Evolutionary conservation across 2,888 invertebrate genomes (phyloP).

Genomic region (Lepidochitona cinerea): DNA sequence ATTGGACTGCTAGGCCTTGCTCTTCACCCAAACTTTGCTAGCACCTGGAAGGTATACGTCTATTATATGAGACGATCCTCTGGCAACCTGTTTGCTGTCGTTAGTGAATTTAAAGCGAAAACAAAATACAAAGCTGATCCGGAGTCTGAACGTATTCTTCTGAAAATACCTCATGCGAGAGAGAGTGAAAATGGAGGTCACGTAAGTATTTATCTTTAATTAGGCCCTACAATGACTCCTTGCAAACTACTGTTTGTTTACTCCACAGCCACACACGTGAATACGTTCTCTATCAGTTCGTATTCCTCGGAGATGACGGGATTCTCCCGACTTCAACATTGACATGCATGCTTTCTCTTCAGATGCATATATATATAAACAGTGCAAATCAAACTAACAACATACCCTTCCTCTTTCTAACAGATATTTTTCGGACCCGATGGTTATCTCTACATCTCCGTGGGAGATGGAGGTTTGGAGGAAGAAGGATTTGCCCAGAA

Average conservation of each 20-base stretch:
- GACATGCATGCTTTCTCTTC: too few species aligned
- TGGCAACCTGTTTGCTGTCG: background rate
- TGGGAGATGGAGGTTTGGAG: conserved; percentile 54
- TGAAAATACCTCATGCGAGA: conserved; percentile 34
- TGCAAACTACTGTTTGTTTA: too few species aligned
- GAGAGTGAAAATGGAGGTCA: conserved; percentile 44
- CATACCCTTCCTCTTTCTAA: too few species aligned
- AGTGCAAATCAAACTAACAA: too few species aligned
- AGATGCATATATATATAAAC: too few species aligned
- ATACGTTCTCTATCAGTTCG: too few species aligned
- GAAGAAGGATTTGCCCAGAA: conserved; percentile 46
- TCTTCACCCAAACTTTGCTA: conserved; percentile 53
- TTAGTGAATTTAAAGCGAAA: conserved; percentile 11
- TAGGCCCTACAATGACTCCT: too few species aligned
- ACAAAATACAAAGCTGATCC: conserved; percentile 17
- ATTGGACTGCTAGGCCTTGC: conserved; percentile 56
- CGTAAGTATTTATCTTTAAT: too few species aligned
- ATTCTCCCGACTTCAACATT: too few species aligned
- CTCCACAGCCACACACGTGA: too few species aligned
- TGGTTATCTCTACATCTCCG: conserved; percentile 56
- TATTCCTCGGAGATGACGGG: too few species aligned
- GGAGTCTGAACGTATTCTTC: conserved; percentile 28
- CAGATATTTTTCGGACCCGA: conserved; percentile 64
- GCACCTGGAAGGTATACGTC: conserved; percentile 47
- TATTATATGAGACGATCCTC: conserved; percentile 42